Evolutionary conservation across 2,797 vertebrate species (phyloP).

Genomic region (Rhynchotus rufescens): DNA sequence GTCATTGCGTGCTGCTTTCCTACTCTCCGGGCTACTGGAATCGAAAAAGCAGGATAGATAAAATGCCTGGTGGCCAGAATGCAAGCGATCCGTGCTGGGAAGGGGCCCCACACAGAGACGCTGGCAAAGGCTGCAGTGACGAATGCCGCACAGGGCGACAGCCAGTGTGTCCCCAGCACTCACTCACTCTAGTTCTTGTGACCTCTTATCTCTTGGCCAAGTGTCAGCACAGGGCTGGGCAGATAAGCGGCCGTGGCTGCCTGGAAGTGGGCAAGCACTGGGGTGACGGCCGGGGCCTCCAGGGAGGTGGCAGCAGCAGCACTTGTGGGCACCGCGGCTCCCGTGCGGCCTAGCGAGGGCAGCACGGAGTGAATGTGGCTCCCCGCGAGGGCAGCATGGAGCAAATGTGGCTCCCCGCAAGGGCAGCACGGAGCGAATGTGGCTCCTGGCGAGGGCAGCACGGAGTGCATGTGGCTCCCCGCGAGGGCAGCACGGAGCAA

Average conservation of each 20-base stretch:
- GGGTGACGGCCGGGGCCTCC: not conserved
- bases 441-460: no score
- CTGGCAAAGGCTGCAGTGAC: not conserved
- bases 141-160: not conserved
- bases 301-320: not conserved
- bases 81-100: not conserved
- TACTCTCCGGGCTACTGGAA: not conserved
- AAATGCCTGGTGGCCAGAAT: slow-evolving; percentile 2
- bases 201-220: slow-evolving; percentile 29
- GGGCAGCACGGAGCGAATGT: no score
- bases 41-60: not conserved
- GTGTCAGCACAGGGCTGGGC: not conserved
- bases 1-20: not conserved
- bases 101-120: not conserved
- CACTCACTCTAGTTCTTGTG: not conserved
- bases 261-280: slow-evolving; percentile 25
- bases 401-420: no score
- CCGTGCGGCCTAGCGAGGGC: not conserved
- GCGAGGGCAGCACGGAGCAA: no score
- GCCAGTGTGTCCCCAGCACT: not conserved
- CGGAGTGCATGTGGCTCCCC: no score
- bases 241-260: not conserved
- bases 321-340: not conserved
- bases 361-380: not conserved
- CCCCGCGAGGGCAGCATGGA: no score